Evolutionary conservation across 2,888 invertebrate genomes (phyloP).

Genomic region (Drosophila borealis): DNA sequence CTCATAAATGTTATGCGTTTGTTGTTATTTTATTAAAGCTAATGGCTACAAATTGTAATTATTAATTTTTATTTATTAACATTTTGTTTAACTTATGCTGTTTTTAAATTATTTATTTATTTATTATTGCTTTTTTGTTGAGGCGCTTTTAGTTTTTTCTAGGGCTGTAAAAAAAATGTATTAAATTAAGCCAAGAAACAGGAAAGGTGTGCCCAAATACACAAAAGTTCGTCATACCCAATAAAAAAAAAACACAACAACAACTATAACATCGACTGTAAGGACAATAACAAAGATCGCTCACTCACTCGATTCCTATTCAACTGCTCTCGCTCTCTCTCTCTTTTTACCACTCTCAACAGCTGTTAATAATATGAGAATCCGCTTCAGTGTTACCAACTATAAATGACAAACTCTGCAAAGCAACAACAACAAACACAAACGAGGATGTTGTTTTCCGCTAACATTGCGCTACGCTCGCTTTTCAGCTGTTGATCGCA

Average conservation of each 20-base stretch:
- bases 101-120: constrained; percentile 25
- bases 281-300: constrained; percentile 20
- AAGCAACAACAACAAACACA: constrained; percentile 6
- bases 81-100: constrained; percentile 7
- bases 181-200: constrained; percentile 5
- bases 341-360: constrained; percentile 18
- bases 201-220: constrained; percentile 23
- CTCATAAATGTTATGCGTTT: constrained; percentile 59
- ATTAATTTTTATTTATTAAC: constrained; percentile 12
- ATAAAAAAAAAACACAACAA: constrained; percentile 44
- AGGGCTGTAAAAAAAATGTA: constrained; percentile 34
- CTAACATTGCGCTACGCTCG: constrained; percentile 9
- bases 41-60: constrained; percentile 60
- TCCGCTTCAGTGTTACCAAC: constrained; percentile 12
- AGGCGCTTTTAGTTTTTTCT: constrained; percentile 40
- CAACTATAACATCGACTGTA: constrained; percentile 20
- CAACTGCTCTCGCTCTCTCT: constrained; percentile 3
- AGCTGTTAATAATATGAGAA: constrained; percentile 35
- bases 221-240: constrained; percentile 23
- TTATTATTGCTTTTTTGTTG: constrained; percentile 57
- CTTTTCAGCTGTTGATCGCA: constrained; percentile 58
- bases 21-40: constrained; percentile 61
- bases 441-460: constrained; percentile 16
- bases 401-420: constrained; percentile 6
- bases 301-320: constrained; percentile 1